Evolutionary conservation across 2,113 vertebrate genomes (phyloP).

Genomic region (Calypte anna): DNA sequence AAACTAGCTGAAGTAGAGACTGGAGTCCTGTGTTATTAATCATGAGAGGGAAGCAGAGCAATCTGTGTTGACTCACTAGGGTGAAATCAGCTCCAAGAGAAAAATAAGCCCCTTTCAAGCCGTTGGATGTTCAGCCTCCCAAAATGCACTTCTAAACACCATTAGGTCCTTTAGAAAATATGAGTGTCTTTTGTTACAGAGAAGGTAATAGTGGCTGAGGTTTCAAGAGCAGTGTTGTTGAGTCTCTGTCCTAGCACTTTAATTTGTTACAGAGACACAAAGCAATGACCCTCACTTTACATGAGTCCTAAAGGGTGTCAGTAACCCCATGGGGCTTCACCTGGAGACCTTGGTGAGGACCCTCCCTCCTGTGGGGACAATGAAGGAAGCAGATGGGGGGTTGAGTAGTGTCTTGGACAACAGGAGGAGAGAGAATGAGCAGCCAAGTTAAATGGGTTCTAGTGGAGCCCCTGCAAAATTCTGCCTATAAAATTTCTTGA

Average conservation of each 20-base stretch:
- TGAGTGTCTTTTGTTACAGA: not conserved
- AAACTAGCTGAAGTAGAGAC: not conserved
- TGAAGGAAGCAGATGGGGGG: not conserved
- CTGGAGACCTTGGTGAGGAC: not conserved
- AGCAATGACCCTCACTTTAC: not conserved
- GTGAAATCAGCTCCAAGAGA: not conserved
- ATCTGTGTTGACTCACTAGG: not conserved
- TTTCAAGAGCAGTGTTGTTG: not conserved
- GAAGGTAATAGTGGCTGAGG: not conserved
- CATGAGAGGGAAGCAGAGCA: not conserved
- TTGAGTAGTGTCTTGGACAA: not conserved
- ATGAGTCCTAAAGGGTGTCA: not conserved
- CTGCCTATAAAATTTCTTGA: not conserved
- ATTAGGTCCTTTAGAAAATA: not conserved
- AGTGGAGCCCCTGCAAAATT: not conserved
- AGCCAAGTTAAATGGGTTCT: not conserved
- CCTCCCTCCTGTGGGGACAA: not conserved
- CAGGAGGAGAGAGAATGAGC: not conserved
- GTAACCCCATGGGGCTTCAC: not conserved
- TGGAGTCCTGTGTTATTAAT: not conserved
- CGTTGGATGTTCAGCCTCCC: not conserved
- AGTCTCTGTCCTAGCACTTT: not conserved
- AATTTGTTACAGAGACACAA: not conserved
- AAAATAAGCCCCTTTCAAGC: not conserved
- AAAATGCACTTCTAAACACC: not conserved